Conservation (phyloP, 2,113 vertebrate genomes). For the Pardalotus punctatus region DNA sequence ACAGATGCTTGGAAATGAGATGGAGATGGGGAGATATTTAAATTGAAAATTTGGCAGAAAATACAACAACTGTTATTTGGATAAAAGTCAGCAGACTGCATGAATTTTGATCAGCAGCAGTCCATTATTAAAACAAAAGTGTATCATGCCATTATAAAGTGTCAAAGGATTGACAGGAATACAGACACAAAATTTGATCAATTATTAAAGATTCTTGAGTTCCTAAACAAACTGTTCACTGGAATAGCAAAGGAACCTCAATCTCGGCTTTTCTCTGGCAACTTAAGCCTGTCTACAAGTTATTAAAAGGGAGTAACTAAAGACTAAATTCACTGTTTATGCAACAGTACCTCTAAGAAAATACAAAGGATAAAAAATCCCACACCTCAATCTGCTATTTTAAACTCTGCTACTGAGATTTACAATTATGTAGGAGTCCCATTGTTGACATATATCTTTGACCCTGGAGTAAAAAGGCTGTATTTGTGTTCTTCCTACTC, state of each 20-base stretch:
- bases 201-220: background rate
- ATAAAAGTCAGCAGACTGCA: background rate
- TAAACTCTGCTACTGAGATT: background rate
- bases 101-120: background rate
- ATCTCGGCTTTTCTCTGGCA: background rate
- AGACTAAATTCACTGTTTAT: background rate
- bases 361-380: background rate
- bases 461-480: background rate
- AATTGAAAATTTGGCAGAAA: background rate
- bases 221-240: background rate
- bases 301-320: background rate
- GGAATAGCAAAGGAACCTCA: background rate
- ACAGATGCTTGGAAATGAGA: background rate
- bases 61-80: background rate
- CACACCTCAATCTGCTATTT: background rate
- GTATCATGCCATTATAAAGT: background rate
- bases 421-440: background rate
- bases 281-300: background rate
- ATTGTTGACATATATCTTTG: background rate
- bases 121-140: background rate
- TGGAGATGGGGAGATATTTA: background rate
- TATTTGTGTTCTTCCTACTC: background rate
- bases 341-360: background rate
- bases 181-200: background rate
- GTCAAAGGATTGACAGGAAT: background rate